phyloP scores from a whole-genome alignment of 2,797 vertebrate genomes.

The Gymnocypris eckloni region DNA sequence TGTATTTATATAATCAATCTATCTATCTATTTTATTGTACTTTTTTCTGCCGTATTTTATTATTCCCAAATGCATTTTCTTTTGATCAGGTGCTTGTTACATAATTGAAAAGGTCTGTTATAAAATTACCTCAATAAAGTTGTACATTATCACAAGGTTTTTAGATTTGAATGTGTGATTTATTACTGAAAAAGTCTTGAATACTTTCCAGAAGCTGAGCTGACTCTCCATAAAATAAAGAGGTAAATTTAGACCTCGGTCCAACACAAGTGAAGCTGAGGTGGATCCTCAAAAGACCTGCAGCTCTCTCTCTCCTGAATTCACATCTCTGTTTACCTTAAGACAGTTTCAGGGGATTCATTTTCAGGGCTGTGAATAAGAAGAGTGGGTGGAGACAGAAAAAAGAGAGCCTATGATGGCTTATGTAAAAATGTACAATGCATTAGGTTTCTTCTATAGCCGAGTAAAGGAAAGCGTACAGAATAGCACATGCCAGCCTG shows the following conservation, averaged over 20 bases:
- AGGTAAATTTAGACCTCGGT: too few species aligned
- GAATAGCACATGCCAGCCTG: neutral
- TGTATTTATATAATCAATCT: neutral
- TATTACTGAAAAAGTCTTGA: neutral
- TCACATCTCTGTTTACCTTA: neutral
- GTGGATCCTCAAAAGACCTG: neutral
- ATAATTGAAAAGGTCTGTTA: neutral
- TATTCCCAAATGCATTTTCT: neutral
- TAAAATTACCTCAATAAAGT: neutral
- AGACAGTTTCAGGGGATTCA: neutral
- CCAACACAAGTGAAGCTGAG: neutral
- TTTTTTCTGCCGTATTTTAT: neutral
- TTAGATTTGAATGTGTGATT: neutral
- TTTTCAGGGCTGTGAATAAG: neutral
- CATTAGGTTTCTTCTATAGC: neutral
- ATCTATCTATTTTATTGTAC: neutral
- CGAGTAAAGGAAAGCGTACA: neutral
- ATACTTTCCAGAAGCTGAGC: neutral
- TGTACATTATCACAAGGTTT: neutral
- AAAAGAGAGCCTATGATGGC: neutral
- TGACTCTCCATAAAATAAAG: too few species aligned
- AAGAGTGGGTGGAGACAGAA: conserved; percentile 5
- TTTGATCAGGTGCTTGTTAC: neutral
- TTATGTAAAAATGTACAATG: conserved; percentile 17
- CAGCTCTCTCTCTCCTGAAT: neutral